Percentiles rank a stretch among this genome's conserved stretches.
These are phyloP conservation scores for Paracanthobrama guichenoti DNA, from an alignment of 2,113 vertebrate genomes.

Conservation along the genomic window DNA sequence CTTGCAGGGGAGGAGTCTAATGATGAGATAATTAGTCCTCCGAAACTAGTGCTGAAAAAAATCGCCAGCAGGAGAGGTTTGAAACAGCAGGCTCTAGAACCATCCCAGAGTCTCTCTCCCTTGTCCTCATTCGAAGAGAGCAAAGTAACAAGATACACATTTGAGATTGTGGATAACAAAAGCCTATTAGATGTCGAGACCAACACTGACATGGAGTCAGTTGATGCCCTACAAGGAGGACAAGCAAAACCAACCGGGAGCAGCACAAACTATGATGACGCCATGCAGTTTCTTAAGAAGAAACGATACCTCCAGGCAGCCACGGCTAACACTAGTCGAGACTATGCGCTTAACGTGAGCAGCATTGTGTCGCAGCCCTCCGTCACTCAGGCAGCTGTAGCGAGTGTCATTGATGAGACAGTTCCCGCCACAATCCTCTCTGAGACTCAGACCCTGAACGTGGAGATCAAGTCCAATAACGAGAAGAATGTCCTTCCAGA, in stretches of 20 bases:
- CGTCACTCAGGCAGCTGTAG: constrained; percentile 87
- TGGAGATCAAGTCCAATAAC: constrained; percentile 89
- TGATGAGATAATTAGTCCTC: constrained; percentile 85
- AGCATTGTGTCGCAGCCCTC: constrained; percentile 90
- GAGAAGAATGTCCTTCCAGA: constrained; percentile 96
- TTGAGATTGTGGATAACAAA: constrained; percentile 95
- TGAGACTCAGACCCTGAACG: constrained; percentile 85
- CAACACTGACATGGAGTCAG: constrained; percentile 87
- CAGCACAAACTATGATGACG: constrained; percentile 98
- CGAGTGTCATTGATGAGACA: constrained; percentile 89
- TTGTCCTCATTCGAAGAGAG: constrained; percentile 88
- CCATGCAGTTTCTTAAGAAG: constrained; percentile 99
- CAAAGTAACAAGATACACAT: constrained; percentile 92
- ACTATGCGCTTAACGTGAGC: constrained; percentile 88
- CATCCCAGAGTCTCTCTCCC: constrained; percentile 83
- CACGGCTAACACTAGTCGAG: constrained; percentile 81
- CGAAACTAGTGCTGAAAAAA: constrained; percentile 93
- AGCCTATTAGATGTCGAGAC: constrained; percentile 86
- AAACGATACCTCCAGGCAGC: constrained; percentile 94
- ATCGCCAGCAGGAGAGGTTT: constrained; percentile 86
- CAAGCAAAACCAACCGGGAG: constrained; percentile 87
- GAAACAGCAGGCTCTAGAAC: constrained; percentile 81
- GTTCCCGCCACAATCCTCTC: constrained; percentile 85
- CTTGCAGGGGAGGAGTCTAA: constrained; percentile 79
- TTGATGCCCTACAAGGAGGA: constrained; percentile 87